Evolutionary conservation across 1,140 invertebrate species (phyloP).

Genomic region (Drosophila triauraria): DNA sequence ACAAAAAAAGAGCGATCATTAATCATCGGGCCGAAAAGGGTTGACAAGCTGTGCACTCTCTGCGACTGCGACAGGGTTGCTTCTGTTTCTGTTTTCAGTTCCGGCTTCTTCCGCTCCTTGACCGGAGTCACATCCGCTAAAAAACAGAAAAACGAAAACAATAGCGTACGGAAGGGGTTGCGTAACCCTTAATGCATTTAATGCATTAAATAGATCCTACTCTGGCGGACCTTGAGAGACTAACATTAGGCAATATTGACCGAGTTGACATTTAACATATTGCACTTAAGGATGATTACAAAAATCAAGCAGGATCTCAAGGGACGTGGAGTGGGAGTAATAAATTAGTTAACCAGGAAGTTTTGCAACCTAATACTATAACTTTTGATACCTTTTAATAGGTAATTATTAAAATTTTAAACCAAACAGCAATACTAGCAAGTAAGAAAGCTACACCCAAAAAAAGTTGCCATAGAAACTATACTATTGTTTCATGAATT

Average conservation of each 20-base stretch:
- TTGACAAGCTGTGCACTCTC: slow-evolving; percentile 67
- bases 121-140: slow-evolving; percentile 48
- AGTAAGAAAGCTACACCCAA: too few relatives aligned
- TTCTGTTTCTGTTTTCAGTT: slow-evolving; percentile 15
- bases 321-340: too few relatives aligned
- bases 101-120: slow-evolving; percentile 42
- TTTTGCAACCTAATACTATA: not conserved
- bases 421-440: not conserved
- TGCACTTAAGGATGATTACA: not conserved
- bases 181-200: slow-evolving; percentile 43
- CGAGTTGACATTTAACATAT: slow-evolving; percentile 2
- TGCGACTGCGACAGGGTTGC: slow-evolving; percentile 38
- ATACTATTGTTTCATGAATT: too few relatives aligned
- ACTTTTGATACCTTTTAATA: not conserved
- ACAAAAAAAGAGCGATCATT: slow-evolving; percentile 70
- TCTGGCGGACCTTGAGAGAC: not conserved
- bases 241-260: slow-evolving; percentile 20
- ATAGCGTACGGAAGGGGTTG: not conserved
- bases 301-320: not conserved
- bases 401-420: not conserved
- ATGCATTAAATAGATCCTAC: slow-evolving; percentile 13
- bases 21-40: slow-evolving; percentile 74
- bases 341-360: not conserved
- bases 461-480: too few relatives aligned
- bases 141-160: slow-evolving; percentile 4